These are phyloP conservation scores for Malthinus flaveolus DNA, from an alignment of 2,888 invertebrate genomes.

Conservation along the genomic window DNA sequence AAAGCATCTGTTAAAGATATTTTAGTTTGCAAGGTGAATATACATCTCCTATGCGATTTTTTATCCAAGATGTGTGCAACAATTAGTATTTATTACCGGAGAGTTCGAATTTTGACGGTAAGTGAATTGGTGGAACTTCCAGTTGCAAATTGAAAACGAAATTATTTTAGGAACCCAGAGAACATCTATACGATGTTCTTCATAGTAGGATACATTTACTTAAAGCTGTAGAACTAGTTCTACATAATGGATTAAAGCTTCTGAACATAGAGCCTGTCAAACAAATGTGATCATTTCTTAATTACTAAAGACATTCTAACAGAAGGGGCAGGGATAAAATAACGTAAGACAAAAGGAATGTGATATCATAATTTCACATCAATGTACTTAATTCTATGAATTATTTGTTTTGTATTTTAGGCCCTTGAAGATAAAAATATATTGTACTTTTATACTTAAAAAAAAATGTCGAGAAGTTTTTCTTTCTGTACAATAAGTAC, in stretches of 20 bases:
- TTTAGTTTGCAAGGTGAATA: constrained; percentile 59
- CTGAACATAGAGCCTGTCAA: constrained; percentile 70
- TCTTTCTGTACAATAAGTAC: too few relatives aligned
- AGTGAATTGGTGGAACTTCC: constrained; percentile 42
- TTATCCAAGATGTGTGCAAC: constrained; percentile 64
- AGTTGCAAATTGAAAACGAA: background rate
- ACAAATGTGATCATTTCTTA: constrained; percentile 61
- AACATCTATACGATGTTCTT: constrained; percentile 68
- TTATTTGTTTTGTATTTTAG: too few relatives aligned
- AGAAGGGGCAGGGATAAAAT: too few relatives aligned
- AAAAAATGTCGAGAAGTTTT: too few relatives aligned
- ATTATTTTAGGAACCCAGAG: constrained; percentile 63
- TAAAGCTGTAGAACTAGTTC: constrained; percentile 64
- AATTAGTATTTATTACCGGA: constrained; percentile 76
- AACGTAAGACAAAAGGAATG: too few relatives aligned
- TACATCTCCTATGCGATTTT: constrained; percentile 68
- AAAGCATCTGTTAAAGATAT: constrained; percentile 58
- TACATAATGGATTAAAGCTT: constrained; percentile 65
- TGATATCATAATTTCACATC: too few relatives aligned
- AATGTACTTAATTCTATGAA: too few relatives aligned
- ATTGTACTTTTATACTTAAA: too few relatives aligned
- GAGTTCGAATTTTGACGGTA: constrained; percentile 70
- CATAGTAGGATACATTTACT: constrained; percentile 73
- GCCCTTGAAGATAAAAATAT: too few relatives aligned
- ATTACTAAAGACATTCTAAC: too few relatives aligned